A percentile compares a stretch with the other conserved stretches of the same genome.
Conservation (phyloP, 2,797 vertebrate genomes). For the Geotrypetes seraphini region DNA sequence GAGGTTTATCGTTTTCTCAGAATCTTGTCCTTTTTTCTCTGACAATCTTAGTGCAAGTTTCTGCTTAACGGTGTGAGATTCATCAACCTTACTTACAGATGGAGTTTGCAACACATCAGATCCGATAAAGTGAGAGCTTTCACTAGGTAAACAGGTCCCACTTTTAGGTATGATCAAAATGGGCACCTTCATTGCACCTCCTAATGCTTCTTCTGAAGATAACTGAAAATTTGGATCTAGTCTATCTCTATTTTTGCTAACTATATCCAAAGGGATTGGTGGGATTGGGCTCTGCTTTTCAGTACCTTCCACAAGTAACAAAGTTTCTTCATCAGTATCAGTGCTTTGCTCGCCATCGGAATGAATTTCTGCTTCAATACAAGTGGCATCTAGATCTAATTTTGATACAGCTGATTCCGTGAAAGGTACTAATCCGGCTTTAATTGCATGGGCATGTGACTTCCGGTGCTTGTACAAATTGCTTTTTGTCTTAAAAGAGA, state of each 20-base stretch:
- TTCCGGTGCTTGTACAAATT: constrained; percentile 98
- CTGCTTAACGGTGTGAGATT: constrained; percentile 83
- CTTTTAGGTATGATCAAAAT: constrained; percentile 91
- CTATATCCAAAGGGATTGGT: constrained; percentile 43
- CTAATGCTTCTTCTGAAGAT: constrained; percentile 71
- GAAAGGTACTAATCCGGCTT: constrained; percentile 90
- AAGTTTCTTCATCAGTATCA: constrained; percentile 90
- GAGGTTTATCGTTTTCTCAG: constrained; percentile 88
- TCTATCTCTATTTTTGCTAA: constrained; percentile 25
- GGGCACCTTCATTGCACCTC: constrained; percentile 90
- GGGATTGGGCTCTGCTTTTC: constrained; percentile 75
- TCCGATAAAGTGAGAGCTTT: constrained; percentile 71
- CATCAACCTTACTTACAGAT: constrained; percentile 70
- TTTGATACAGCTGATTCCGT: constrained; percentile 81
- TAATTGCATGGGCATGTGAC: constrained; percentile 96
- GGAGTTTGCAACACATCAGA: constrained; percentile 65
- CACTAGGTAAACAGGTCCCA: constrained; percentile 68
- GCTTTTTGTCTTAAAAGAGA: constrained; percentile 98
- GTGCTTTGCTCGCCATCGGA: constrained; percentile 96
- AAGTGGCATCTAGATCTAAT: constrained; percentile 77
- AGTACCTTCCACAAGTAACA: constrained; percentile 61
- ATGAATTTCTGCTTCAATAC: constrained; percentile 82
- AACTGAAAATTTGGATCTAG: constrained; percentile 34
- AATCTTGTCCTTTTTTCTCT: constrained; percentile 87
- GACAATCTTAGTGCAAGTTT: constrained; percentile 80